Conservation (phyloP, 2,888 invertebrate species). For the Drosophila neotestacea region DNA sequence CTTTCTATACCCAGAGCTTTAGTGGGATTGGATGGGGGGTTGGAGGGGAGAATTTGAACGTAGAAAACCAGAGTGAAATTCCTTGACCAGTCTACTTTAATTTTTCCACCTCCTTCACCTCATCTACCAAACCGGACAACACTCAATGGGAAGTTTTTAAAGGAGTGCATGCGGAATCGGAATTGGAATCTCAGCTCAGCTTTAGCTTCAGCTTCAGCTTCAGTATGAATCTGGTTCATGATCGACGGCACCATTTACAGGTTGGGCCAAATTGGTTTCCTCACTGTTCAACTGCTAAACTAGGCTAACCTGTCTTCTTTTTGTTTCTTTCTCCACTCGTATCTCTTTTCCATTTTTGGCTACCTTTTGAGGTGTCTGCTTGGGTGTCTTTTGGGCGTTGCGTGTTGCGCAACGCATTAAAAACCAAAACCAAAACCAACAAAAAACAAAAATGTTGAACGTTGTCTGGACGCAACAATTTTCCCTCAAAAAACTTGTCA, state of each 20-base stretch:
- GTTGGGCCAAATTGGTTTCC: conserved; percentile 52
- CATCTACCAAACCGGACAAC: not conserved
- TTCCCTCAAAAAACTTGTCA: conserved; percentile 52
- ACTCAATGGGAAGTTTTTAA: conserved; percentile 10
- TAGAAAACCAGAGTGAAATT: conserved; percentile 64
- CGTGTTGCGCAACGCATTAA: conserved; percentile 51
- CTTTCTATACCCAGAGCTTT: conserved; percentile 38
- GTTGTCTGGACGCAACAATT: conserved; percentile 45
- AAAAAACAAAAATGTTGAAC: conserved; percentile 20
- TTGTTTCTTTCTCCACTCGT: not conserved
- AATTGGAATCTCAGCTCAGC: conserved; percentile 30
- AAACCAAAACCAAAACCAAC: conserved; percentile 16
- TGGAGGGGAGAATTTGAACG: not conserved
- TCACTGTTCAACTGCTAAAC: conserved; percentile 31
- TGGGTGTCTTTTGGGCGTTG: conserved; percentile 40
- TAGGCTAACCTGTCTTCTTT: conserved; percentile 53
- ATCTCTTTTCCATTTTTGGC: conserved; percentile 1
- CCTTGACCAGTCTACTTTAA: conserved; percentile 37
- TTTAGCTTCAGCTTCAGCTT: no score
- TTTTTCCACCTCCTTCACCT: not conserved
- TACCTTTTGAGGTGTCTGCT: conserved; percentile 31
- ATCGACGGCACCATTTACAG: conserved; percentile 47
- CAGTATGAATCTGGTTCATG: conserved; percentile 49
- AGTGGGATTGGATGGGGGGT: not conserved
- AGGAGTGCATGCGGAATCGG: conserved; percentile 49